phyloP scores from a whole-genome alignment of 2,113 vertebrate species.

The Limnothrissa miodon region DNA sequence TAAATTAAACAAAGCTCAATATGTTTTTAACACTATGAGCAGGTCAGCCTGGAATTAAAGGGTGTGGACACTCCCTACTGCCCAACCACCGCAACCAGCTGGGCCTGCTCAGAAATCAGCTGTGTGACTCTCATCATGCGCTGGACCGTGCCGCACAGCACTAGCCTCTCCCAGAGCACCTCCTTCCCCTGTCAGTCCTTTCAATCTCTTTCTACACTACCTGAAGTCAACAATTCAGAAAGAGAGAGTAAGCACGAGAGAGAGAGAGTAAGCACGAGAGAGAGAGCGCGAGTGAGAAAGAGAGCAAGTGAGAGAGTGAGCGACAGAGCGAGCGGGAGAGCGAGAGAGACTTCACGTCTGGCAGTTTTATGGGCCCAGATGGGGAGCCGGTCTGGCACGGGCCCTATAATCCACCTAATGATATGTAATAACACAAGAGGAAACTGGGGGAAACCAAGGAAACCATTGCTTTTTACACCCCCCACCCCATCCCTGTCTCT shows the following conservation, averaged over 20 bases:
- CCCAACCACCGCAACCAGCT: background rate
- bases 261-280: no score
- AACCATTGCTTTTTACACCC: slow-evolving; percentile 35
- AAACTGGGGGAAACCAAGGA: slow-evolving; percentile 35
- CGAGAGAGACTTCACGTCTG: slow-evolving; percentile 34
- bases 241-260: background rate
- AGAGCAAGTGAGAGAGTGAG: background rate
- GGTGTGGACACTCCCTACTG: background rate
- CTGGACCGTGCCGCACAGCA: background rate
- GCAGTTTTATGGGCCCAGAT: slow-evolving; percentile 45
- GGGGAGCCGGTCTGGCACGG: slow-evolving; percentile 36
- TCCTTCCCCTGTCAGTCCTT: background rate
- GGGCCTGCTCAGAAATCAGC: background rate
- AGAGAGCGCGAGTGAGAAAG: no score
- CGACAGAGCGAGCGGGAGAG: background rate
- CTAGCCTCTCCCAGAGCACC: background rate
- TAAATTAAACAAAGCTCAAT: background rate
- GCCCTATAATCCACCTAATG: slow-evolving; percentile 53
- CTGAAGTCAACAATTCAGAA: background rate
- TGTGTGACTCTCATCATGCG: background rate
- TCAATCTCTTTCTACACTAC: background rate
- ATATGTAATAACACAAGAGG: slow-evolving; percentile 49
- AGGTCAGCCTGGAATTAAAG: no score
- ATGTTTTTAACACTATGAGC: background rate
- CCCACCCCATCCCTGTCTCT: background rate